Conservation (phyloP, 2,797 vertebrate species). For the Sebastes kiyomatsui region DNA sequence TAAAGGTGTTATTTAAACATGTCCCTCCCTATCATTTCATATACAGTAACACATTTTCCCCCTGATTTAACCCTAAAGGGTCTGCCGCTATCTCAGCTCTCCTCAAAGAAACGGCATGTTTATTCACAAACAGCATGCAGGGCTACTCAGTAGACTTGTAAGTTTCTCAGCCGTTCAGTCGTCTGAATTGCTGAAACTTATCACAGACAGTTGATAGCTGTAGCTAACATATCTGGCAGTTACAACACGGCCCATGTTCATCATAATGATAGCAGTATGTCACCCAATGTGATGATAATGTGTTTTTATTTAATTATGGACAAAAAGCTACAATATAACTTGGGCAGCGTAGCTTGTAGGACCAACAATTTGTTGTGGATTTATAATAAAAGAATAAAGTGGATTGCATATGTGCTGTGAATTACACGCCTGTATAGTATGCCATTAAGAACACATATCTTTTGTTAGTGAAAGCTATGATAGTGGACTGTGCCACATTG, state of each 20-base stretch:
- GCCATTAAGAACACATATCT: background rate
- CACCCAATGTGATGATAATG: background rate
- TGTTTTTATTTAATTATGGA: background rate
- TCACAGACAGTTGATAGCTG: background rate
- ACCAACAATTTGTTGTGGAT: background rate
- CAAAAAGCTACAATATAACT: background rate
- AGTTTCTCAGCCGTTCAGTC: background rate
- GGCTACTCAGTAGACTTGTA: background rate
- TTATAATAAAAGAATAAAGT: background rate
- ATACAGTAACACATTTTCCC: background rate
- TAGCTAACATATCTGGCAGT: background rate
- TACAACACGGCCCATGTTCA: background rate
- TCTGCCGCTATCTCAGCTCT: background rate
- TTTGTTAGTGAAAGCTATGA: slow-evolving; percentile 19
- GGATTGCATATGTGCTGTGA: background rate
- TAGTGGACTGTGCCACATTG: slow-evolving; percentile 3
- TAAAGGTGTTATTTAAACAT: slow-evolving; percentile 18
- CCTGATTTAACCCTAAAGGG: background rate
- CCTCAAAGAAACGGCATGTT: background rate
- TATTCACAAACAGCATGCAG: background rate
- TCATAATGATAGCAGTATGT: background rate
- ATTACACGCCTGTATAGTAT: background rate
- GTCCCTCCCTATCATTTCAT: background rate
- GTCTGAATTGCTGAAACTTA: background rate
- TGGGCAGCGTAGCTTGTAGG: background rate